phyloP scores from a whole-genome alignment of 23 tunicate species.

The Phallusia fumigata region DNA sequence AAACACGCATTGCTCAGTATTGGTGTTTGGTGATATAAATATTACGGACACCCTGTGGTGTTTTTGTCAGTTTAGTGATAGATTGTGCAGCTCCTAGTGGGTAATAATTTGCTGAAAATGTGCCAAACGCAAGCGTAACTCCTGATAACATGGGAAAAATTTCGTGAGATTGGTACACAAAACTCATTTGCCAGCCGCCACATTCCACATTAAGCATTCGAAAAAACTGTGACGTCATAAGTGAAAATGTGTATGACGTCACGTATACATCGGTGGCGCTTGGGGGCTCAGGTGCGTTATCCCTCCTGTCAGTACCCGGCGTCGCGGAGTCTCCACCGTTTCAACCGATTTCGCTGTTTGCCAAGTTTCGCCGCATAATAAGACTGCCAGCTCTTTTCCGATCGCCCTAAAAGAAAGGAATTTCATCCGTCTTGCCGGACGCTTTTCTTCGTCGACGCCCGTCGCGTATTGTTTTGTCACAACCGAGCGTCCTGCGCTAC shows the following conservation, averaged over 20 bases:
- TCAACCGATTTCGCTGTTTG: neutral
- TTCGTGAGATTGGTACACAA: too few relatives aligned
- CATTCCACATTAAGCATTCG: too few relatives aligned
- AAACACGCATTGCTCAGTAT: too few relatives aligned
- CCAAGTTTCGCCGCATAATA: neutral
- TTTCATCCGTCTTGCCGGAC: constrained; percentile 7
- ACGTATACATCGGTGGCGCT: neutral
- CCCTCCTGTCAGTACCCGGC: neutral
- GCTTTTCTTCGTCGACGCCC: neutral
- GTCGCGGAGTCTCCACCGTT: neutral
- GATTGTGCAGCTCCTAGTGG: too few relatives aligned
- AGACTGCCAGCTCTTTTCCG: neutral
- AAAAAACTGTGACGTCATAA: neutral
- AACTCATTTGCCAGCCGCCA: too few relatives aligned
- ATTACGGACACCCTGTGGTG: too few relatives aligned
- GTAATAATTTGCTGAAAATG: too few relatives aligned
- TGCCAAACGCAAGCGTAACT: too few relatives aligned
- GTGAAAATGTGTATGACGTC: neutral
- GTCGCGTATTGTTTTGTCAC: constrained; percentile 44
- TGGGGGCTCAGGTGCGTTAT: constrained; percentile 1
- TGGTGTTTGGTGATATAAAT: too few relatives aligned
- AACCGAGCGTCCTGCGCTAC: constrained; percentile 14
- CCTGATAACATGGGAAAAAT: too few relatives aligned
- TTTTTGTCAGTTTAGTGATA: too few relatives aligned
- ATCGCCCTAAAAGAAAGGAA: neutral